phyloP scores from a whole-genome alignment of 2,797 vertebrate species.

The Brachyalestes nurse region DNA sequence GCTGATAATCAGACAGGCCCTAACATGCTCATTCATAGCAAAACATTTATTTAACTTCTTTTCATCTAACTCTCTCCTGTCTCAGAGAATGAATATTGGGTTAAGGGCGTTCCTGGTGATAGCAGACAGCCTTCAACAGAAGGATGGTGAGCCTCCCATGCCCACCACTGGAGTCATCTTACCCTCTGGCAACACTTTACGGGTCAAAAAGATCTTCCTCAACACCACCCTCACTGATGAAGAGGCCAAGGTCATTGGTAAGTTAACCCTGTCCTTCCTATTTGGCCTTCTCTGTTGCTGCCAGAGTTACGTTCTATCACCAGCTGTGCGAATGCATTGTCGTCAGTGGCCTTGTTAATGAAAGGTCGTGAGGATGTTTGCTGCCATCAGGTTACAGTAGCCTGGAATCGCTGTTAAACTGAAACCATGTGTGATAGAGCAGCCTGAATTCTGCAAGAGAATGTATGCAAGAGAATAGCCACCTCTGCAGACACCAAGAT shows the following conservation, averaged over 20 bases:
- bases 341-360: not conserved
- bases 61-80: not conserved
- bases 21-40: slow-evolving; percentile 1
- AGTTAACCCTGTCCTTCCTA: slow-evolving; percentile 43
- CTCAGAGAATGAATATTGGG: slow-evolving; percentile 98
- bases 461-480: too few relatives aligned
- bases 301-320: too few relatives aligned
- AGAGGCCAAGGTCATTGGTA: slow-evolving; percentile 98
- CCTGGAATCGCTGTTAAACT: too few relatives aligned
- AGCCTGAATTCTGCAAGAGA: not conserved
- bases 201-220: slow-evolving; percentile 99
- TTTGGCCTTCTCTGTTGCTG: not conserved
- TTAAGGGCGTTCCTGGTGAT: slow-evolving; percentile 97
- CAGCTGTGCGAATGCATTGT: not conserved
- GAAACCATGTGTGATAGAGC: too few relatives aligned
- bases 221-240: slow-evolving; percentile 98
- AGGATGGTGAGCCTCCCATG: slow-evolving; percentile 98
- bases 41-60: slow-evolving; percentile 5
- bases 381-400: too few relatives aligned
- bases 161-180: slow-evolving; percentile 96
- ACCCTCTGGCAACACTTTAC: slow-evolving; percentile 97
- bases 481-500: not conserved
- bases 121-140: slow-evolving; percentile 97
- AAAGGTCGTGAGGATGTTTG: not conserved
- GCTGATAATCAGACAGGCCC: not conserved